Conservation (phyloP, 2,113 vertebrate genomes). For the Ovibos moschatus region DNA sequence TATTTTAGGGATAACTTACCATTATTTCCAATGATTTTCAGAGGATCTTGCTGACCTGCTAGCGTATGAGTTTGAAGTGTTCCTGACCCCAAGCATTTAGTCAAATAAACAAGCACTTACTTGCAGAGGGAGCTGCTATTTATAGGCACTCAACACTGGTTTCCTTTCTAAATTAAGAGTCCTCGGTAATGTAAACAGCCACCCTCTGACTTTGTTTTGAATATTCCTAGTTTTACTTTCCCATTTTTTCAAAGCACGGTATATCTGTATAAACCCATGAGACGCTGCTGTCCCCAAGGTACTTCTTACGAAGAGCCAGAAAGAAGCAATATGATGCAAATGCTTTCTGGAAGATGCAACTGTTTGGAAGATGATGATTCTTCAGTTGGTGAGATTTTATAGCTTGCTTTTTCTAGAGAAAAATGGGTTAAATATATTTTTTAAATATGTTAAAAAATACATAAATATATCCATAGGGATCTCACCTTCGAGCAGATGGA, state of each 20-base stretch:
- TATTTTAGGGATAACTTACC: background rate
- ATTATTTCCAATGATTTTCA: background rate
- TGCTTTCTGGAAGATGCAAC: background rate
- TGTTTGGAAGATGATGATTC: background rate
- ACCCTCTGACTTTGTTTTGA: background rate
- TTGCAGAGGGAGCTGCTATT: background rate
- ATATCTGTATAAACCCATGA: background rate
- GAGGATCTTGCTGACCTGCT: background rate
- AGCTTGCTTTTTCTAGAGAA: background rate
- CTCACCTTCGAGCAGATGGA: background rate
- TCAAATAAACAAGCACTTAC: background rate
- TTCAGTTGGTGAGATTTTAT: background rate
- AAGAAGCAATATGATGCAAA: background rate
- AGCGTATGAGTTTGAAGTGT: background rate
- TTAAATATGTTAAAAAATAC: background rate
- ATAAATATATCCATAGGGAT: background rate
- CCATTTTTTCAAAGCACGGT: background rate
- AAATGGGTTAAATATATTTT: background rate
- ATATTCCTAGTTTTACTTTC: background rate
- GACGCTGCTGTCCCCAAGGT: background rate
- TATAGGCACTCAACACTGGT: background rate
- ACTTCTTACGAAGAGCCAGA: background rate
- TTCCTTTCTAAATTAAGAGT: constrained; percentile 19
- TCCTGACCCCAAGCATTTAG: background rate
- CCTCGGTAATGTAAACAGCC: background rate